A percentile compares a stretch with the other conserved stretches of the same genome.
Conservation (phyloP, 1,140 invertebrate genomes). For the Neodiprion lecontei region DNA sequence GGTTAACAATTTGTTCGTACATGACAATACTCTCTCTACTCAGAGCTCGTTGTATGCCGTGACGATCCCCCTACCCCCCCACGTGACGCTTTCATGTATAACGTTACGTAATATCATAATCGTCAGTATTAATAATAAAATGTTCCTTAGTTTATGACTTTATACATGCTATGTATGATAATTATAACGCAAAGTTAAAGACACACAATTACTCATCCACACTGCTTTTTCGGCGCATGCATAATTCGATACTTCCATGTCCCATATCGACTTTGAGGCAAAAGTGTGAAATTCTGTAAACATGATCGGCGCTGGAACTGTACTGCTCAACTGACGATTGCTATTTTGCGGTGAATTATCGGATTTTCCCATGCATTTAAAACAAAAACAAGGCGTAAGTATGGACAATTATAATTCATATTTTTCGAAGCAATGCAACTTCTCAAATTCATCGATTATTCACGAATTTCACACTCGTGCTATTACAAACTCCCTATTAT, state of each 20-base stretch:
- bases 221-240: conserved; percentile 45
- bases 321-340: conserved; percentile 10
- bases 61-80: conserved; percentile 44
- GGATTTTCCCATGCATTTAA: conserved; percentile 11
- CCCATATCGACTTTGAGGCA: background rate
- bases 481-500: conserved; percentile 24
- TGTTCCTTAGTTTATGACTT: conserved; percentile 58
- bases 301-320: background rate
- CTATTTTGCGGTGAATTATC: conserved; percentile 16
- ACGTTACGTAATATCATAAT: conserved; percentile 55
- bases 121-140: conserved; percentile 54
- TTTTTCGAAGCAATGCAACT: too few species aligned
- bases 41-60: conserved; percentile 36
- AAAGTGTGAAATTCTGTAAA: conserved; percentile 3
- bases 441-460: conserved; percentile 12
- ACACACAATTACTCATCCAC: conserved; percentile 53
- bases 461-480: conserved; percentile 23
- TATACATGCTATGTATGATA: conserved; percentile 62
- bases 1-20: too few species aligned
- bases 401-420: too few species aligned
- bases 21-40: conserved; percentile 38
- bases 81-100: conserved; percentile 14
- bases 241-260: conserved; percentile 20
- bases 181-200: conserved; percentile 61
- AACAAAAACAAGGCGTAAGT: too few species aligned